These are phyloP conservation scores for Epizoanthus illoricatus DNA, from an alignment of 92 coral and sea anemone species.

Conservation along the genomic window DNA sequence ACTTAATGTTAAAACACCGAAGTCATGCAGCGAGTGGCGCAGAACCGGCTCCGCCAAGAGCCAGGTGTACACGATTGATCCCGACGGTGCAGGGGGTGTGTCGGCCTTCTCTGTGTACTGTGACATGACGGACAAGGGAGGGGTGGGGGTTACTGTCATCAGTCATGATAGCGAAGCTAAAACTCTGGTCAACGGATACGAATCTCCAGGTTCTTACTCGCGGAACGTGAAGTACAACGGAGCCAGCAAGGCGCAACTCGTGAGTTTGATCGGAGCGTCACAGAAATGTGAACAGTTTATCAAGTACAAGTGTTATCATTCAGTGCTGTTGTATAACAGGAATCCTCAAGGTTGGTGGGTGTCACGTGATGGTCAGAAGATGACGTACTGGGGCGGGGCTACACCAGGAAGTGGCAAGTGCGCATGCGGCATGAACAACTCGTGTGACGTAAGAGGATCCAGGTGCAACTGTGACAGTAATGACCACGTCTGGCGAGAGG, in stretches of 20 bases:
- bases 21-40: slow-evolving; percentile 67
- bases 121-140: slow-evolving; percentile 68
- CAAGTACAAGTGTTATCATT: slow-evolving; percentile 68
- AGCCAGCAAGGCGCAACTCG: slow-evolving; percentile 52
- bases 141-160: slow-evolving; percentile 67
- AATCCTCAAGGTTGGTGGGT: slow-evolving; percentile 79
- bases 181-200: slow-evolving; percentile 50
- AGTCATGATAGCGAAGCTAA: slow-evolving; percentile 61
- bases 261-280: slow-evolving; percentile 56
- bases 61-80: slow-evolving; percentile 49
- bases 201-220: slow-evolving; percentile 48
- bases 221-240: slow-evolving; percentile 55
- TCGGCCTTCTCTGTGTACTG: slow-evolving; percentile 54
- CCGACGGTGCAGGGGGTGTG: slow-evolving; percentile 53
- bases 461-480: slow-evolving; percentile 76
- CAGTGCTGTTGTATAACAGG: slow-evolving; percentile 45
- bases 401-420: slow-evolving; percentile 62
- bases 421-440: slow-evolving; percentile 64
- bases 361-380: slow-evolving; percentile 71
- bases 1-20: slow-evolving; percentile 20
- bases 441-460: slow-evolving; percentile 40
- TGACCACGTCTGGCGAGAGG: slow-evolving; percentile 67
- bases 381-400: slow-evolving; percentile 88
- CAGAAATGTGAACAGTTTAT: slow-evolving; percentile 67
- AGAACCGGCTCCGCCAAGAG: slow-evolving; percentile 43